Evolutionary conservation across 2,888 invertebrate species (phyloP).

Genomic region (Dioctria rufipes): DNA sequence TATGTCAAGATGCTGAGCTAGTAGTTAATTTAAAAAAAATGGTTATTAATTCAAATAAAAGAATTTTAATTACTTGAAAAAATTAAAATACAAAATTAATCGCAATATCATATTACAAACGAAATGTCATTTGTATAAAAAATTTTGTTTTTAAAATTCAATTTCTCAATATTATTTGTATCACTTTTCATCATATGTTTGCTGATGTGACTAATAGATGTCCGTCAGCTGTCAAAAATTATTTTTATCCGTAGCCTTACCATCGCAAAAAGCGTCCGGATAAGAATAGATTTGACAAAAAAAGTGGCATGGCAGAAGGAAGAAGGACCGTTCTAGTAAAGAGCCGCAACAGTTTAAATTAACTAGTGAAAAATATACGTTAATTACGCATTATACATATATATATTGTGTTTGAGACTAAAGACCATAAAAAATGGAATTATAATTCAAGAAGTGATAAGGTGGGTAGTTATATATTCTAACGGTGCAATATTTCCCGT

Average conservation of each 20-base stretch:
- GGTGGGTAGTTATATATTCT: slow-evolving; percentile 30
- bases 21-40: background rate
- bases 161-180: no score
- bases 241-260: slow-evolving; percentile 43
- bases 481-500: background rate
- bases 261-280: slow-evolving; percentile 31
- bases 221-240: slow-evolving; percentile 32
- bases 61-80: background rate
- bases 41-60: background rate
- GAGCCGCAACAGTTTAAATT: slow-evolving; percentile 14
- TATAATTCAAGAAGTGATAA: slow-evolving; percentile 28
- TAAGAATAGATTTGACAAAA: slow-evolving; percentile 50
- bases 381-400: background rate
- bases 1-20: background rate
- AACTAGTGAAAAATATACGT: background rate
- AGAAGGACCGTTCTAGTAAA: slow-evolving; percentile 36
- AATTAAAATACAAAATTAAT: background rate
- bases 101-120: background rate
- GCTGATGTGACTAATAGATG: background rate
- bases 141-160: background rate
- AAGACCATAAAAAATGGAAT: slow-evolving; percentile 21
- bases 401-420: background rate
- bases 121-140: background rate
- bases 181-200: no score
- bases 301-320: slow-evolving; percentile 42